Percentiles rank a stretch among this genome's conserved stretches.
Evolutionary conservation across 2,797 vertebrate species (phyloP).

Genomic region (Poecilia picta): DNA sequence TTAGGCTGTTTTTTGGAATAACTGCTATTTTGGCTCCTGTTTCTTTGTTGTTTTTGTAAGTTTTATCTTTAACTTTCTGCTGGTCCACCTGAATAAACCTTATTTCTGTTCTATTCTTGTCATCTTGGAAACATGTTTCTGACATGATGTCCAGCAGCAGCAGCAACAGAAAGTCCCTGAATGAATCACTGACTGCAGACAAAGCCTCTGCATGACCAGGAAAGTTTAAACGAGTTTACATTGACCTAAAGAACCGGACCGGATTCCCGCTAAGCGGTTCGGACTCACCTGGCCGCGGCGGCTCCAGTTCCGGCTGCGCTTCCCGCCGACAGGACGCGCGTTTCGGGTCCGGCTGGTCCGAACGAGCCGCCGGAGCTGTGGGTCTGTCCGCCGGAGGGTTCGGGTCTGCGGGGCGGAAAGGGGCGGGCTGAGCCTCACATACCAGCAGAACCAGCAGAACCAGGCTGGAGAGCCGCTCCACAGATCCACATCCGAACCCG

Average conservation of each 20-base stretch:
- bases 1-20: not conserved
- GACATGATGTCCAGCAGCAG: not conserved
- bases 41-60: not conserved
- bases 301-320: not conserved
- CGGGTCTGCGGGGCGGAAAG: conserved; percentile 43
- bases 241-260: not conserved
- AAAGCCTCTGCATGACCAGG: not conserved
- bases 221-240: not conserved
- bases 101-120: not conserved
- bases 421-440: conserved; percentile 44
- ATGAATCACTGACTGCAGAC: not conserved
- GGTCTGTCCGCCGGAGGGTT: conserved; percentile 56
- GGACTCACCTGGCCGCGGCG: conserved; percentile 32
- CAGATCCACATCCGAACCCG: not conserved
- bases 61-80: not conserved
- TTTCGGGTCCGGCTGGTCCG: conserved; percentile 22
- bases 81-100: not conserved
- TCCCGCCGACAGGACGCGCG: not conserved
- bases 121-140: not conserved
- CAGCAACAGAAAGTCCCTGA: not conserved
- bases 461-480: conserved; percentile 15
- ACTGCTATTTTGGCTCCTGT: too few relatives aligned
- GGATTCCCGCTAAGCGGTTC: not conserved
- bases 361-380: conserved; percentile 28
- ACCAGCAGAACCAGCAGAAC: conserved; percentile 13